Evolutionary conservation across 2,113 vertebrate genomes (phyloP).

Genomic region (Collichthys lucidus): DNA sequence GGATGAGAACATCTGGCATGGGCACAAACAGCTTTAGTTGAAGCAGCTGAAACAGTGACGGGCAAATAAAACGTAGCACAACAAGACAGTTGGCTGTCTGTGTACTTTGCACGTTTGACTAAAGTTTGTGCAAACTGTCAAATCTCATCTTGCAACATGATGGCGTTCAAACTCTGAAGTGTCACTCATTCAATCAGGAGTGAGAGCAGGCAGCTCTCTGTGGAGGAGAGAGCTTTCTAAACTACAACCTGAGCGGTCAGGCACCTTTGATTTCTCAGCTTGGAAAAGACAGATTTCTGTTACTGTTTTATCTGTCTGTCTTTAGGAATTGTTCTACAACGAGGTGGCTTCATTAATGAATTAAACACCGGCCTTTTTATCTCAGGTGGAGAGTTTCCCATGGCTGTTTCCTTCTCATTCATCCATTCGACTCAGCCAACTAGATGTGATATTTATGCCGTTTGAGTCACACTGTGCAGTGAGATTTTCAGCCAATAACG

Average conservation of each 20-base stretch:
- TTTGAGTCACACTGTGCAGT: conserved; percentile 73
- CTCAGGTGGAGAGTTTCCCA: conserved; percentile 59
- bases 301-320: conserved; percentile 43
- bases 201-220: conserved; percentile 31
- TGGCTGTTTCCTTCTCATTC: conserved; percentile 57
- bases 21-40: conserved; percentile 21
- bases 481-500: conserved; percentile 74
- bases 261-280: conserved; percentile 43
- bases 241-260: conserved; percentile 55
- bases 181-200: conserved; percentile 50
- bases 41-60: conserved; percentile 30
- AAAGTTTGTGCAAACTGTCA: conserved; percentile 66
- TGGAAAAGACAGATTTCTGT: conserved; percentile 25
- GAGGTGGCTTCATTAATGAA: conserved; percentile 70
- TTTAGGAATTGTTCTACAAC: conserved; percentile 50
- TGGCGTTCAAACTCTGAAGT: conserved; percentile 35
- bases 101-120: conserved; percentile 43
- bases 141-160: conserved; percentile 45
- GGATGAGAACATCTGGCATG: conserved; percentile 62
- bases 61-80: conserved; percentile 40
- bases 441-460: conserved; percentile 73
- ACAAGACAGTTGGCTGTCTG: conserved; percentile 42
- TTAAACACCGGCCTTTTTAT: conserved; percentile 68
- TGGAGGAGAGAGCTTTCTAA: conserved; percentile 12
- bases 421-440: conserved; percentile 54